Evolutionary conservation across 2,113 vertebrate genomes (phyloP).

Genomic region (Pseudopodoces humilis): DNA sequence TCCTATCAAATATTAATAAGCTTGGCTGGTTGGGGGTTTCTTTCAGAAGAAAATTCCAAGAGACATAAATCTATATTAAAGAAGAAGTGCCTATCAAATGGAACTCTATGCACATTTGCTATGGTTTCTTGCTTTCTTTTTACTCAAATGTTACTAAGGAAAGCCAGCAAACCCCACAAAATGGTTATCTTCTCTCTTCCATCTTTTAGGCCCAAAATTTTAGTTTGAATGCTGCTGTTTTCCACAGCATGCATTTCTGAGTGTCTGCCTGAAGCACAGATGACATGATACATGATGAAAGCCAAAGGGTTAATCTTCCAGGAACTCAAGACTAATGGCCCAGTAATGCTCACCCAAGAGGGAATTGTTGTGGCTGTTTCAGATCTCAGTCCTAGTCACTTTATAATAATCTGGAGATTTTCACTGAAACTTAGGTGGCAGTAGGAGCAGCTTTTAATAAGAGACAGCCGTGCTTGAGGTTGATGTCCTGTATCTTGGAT

Average conservation of each 20-base stretch:
- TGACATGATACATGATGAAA: background rate
- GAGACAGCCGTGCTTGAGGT: background rate
- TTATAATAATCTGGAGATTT: conserved; percentile 16
- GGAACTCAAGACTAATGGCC: conserved; percentile 16
- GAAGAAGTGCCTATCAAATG: conserved; percentile 29
- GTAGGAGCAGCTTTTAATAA: background rate
- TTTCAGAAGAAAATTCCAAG: conserved; percentile 33
- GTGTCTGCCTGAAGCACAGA: background rate
- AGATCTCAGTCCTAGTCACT: background rate
- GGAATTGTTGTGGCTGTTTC: conserved; percentile 4
- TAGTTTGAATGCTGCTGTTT: background rate
- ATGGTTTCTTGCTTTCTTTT: conserved; percentile 50
- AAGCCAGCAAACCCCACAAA: conserved; percentile 46
- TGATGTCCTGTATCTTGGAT: background rate
- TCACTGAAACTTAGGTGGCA: background rate
- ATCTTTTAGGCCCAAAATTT: background rate
- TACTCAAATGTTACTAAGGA: conserved; percentile 30
- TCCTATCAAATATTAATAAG: conserved; percentile 12
- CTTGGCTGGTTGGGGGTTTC: background rate
- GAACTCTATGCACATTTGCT: conserved; percentile 52
- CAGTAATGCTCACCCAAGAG: conserved; percentile 26
- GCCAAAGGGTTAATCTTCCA: conserved; percentile 39
- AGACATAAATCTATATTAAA: conserved; percentile 54
- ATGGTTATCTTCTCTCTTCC: background rate
- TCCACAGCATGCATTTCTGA: background rate